Conservation (phyloP, 2,797 vertebrate genomes). For the Geotrypetes seraphini region DNA sequence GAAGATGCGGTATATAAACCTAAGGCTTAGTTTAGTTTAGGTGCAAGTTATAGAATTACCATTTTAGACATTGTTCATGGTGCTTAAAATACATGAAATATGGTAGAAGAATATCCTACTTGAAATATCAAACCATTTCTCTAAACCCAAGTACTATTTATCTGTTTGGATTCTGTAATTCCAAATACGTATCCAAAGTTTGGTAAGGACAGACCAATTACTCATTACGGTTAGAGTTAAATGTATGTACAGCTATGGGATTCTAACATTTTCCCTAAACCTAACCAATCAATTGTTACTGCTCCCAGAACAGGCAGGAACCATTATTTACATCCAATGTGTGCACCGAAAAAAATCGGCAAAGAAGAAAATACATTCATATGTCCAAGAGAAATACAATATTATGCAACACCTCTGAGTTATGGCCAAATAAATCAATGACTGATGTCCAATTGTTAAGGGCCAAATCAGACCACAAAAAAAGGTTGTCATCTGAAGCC, state of each 20-base stretch:
- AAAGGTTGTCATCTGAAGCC: conserved; percentile 35
- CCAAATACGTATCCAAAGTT: too few species aligned
- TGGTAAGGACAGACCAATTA: conserved; percentile 14
- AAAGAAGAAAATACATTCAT: conserved; percentile 32
- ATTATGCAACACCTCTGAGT: conserved; percentile 35
- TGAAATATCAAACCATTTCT: too few species aligned
- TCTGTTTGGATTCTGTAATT: too few species aligned
- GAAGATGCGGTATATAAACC: too few species aligned
- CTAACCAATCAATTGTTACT: conserved; percentile 39
- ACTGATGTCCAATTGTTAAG: conserved; percentile 49
- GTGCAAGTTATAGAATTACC: too few species aligned
- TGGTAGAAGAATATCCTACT: too few species aligned
- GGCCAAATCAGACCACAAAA: conserved; percentile 49
- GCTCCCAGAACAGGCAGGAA: conserved; percentile 17
- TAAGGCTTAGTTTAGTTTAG: too few species aligned
- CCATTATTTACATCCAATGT: conserved; percentile 29
- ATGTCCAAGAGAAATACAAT: conserved; percentile 24
- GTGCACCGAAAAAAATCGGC: conserved; percentile 27
- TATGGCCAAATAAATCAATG: conserved; percentile 52
- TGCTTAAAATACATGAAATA: too few species aligned
- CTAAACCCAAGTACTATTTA: too few species aligned
- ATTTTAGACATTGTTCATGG: too few species aligned
- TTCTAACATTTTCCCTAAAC: conserved; percentile 21
- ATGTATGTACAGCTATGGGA: conserved; percentile 23
- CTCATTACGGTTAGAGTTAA: conserved; percentile 42